phyloP scores from a whole-genome alignment of 2,113 vertebrate species.

The Neotragus moschatus region DNA sequence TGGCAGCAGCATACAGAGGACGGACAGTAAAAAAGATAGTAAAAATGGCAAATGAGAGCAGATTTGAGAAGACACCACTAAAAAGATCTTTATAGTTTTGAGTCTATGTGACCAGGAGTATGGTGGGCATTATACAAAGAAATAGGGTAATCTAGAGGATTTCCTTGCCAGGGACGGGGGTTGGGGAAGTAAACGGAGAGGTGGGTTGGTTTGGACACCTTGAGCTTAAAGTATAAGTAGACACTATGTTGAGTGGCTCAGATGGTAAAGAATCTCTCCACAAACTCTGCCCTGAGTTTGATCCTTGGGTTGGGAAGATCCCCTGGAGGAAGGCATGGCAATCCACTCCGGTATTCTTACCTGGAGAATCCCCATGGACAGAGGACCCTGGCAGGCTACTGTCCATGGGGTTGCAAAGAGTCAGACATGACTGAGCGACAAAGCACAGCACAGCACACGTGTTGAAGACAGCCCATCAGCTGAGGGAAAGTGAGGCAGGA shows the following conservation, averaged over 20 bases:
- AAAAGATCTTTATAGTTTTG: not conserved
- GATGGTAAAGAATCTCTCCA: not conserved
- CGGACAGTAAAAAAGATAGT: not conserved
- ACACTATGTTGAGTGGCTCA: not conserved
- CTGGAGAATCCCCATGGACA: not conserved
- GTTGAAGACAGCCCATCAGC: not conserved
- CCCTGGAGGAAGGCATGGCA: not conserved
- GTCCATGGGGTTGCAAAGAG: not conserved
- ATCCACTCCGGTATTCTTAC: not conserved
- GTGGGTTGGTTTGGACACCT: not conserved
- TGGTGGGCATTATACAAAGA: not conserved
- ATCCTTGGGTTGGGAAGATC: not conserved
- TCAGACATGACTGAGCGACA: not conserved
- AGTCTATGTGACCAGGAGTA: not conserved
- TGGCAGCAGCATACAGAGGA: not conserved
- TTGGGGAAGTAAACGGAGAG: not conserved
- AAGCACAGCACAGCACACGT: not conserved
- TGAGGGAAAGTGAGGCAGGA: not conserved
- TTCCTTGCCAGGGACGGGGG: accelerated
- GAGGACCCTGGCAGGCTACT: not conserved
- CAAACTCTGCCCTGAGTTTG: not conserved
- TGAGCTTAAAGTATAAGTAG: not conserved
- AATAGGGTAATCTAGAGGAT: not conserved
- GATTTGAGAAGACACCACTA: not conserved
- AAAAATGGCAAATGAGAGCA: not conserved